Conservation (phyloP, 2,113 vertebrate species). For the Progne subis region DNA sequence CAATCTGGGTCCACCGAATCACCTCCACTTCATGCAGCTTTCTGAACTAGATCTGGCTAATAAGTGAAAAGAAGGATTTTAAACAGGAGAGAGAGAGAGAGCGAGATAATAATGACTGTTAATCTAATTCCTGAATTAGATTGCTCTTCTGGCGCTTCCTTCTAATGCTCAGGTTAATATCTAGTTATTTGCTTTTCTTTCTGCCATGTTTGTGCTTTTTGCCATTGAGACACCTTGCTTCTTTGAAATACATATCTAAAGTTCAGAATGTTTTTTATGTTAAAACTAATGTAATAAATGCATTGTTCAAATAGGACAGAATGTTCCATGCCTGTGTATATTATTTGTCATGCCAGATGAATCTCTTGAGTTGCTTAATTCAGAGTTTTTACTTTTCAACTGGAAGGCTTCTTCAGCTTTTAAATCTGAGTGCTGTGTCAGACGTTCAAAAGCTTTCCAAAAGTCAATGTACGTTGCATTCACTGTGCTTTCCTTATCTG, state of each 20-base stretch:
- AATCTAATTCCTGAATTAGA: neutral
- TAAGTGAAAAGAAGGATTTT: neutral
- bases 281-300: neutral
- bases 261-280: conserved; percentile 11
- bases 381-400: neutral
- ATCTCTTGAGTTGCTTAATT: conserved; percentile 28
- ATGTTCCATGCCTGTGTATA: neutral
- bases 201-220: neutral
- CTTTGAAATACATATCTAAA: neutral
- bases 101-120: neutral
- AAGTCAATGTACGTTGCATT: neutral
- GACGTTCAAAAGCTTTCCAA: conserved; percentile 1
- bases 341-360: neutral
- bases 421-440: neutral
- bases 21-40: neutral
- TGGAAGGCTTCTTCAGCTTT: conserved; percentile 39
- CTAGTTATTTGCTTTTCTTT: neutral
- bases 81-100: neutral
- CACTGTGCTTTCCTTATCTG: neutral
- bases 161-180: neutral
- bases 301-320: neutral
- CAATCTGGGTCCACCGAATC: neutral
- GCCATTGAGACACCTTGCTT: neutral
- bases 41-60: neutral
- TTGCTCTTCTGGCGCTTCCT: neutral